Base-by-base conservation (phyloP, 2,888 invertebrate genomes). In the Tupiocoris notatus region DNA sequence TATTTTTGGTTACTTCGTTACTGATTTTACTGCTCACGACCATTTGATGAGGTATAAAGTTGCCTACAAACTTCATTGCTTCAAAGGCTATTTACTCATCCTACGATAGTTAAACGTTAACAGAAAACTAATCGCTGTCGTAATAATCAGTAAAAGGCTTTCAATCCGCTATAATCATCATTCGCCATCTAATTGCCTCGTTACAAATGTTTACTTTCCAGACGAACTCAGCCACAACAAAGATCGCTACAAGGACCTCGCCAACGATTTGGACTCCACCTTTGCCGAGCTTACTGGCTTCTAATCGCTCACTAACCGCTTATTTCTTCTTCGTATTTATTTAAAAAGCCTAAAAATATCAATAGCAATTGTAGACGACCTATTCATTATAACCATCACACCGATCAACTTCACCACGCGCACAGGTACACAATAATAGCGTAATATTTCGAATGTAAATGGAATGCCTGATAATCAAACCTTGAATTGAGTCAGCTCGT, bases 241-340 rank as follows among this genome's bases (percentile, higher is more conserved):
- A 73, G 73, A 73, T 73, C 73, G 73, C 73, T 73, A 62, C 73
- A 73, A 73, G 73, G 16, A 23, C 39, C 21, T 73, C 25, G 63
- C 62, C 62, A 57, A 73, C 73, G 73, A 73, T 57, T 57, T 73
- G 73, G 75, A 75, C 22, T 75, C 75, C 20, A 75, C 75, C 25
- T 61, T 75, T 58, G 65, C 75, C 65, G 75, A 75, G 59, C 64
- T 75, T 65, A 75, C 75, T 75, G 75, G 64, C 70, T 75, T 61
- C 61, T 73, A 73, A 73, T 62, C 65, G 73, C 73, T 73, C 63
- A 62, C 73, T 73, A 73, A 73, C 73, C 73, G 73, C 73, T 73
- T 73, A 59, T 70, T 59, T 18, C 39, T 7, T 9, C 62, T 65
- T 25, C 59, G n/a, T 12, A 23, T 65, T 25, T 24, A 65, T 22